A percentile compares a stretch with the other conserved stretches of the same genome.
phyloP scores from a whole-genome alignment of 2,888 invertebrate species.

The Heteromurus nitidus region DNA sequence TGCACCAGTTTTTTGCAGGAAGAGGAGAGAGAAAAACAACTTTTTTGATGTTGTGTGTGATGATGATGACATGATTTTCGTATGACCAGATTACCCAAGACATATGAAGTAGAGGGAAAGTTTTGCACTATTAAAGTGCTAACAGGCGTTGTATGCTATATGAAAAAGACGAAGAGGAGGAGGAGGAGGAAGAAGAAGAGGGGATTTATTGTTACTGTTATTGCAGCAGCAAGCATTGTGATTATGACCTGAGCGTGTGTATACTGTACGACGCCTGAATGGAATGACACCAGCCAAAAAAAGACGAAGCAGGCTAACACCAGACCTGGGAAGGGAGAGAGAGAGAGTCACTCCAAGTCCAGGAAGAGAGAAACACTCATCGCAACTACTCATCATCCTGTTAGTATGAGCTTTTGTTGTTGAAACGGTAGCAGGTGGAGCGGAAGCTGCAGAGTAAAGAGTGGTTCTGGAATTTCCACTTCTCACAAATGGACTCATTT shows the following conservation, averaged over 20 bases:
- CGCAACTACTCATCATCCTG: neutral
- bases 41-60: neutral
- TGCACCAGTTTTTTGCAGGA: neutral
- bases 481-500: conserved; percentile 22
- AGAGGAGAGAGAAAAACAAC: neutral
- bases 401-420: neutral
- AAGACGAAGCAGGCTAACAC: conserved; percentile 22
- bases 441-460: conserved; percentile 11
- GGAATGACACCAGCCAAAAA: conserved; percentile 7
- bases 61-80: conserved; percentile 22
- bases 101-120: neutral
- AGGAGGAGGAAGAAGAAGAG: conserved; percentile 11
- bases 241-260: conserved; percentile 20
- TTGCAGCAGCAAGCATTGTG: conserved; percentile 36
- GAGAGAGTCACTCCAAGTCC: neutral
- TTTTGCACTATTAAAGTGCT: conserved; percentile 9
- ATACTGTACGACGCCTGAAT: conserved; percentile 13
- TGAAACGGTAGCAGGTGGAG: conserved; percentile 23
- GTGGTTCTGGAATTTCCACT: conserved; percentile 19
- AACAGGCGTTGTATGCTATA: neutral
- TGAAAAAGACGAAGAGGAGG: conserved; percentile 5
- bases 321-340: neutral
- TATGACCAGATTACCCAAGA: conserved; percentile 1
- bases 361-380: neutral
- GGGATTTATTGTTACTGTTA: conserved; percentile 58